phyloP scores from a whole-genome alignment of 2,113 vertebrate genomes.

The Nycticorax nycticorax region DNA sequence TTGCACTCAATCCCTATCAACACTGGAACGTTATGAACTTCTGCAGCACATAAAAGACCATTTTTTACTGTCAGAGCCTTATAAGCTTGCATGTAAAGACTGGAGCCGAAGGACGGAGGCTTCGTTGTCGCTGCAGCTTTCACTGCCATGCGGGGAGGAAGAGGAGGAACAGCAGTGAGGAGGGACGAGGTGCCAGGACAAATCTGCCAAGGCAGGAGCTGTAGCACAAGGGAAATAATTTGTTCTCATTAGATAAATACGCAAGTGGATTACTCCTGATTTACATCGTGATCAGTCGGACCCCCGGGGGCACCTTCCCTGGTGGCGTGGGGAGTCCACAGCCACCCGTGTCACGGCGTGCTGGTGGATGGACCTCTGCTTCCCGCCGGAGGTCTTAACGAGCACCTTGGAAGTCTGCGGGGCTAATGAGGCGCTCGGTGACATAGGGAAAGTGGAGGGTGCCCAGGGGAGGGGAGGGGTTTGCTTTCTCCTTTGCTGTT shows the following conservation, averaged over 20 bases:
- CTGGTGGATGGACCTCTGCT: not conserved
- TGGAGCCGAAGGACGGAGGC: not conserved
- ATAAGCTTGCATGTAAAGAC: not conserved
- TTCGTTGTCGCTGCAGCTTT: not conserved
- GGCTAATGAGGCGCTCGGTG: not conserved
- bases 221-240: not conserved
- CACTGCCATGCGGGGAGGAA: not conserved
- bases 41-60: not conserved
- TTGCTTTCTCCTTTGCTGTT: not conserved
- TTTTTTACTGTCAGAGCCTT: constrained; percentile 36
- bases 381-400: accelerated
- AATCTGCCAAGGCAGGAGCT: not conserved
- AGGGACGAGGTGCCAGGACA: not conserved
- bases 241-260: not conserved
- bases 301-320: not conserved
- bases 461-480: not conserved
- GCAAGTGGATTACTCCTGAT: not conserved
- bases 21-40: constrained; percentile 45
- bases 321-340: accelerated
- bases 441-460: not conserved
- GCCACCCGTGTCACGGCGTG: accelerated
- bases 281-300: not conserved
- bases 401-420: not conserved
- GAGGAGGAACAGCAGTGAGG: not conserved
- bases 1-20: constrained; percentile 59